These are phyloP conservation scores for Eudasyphora cyanicolor DNA, from an alignment of 2,888 invertebrate genomes.

Conservation along the genomic window DNA sequence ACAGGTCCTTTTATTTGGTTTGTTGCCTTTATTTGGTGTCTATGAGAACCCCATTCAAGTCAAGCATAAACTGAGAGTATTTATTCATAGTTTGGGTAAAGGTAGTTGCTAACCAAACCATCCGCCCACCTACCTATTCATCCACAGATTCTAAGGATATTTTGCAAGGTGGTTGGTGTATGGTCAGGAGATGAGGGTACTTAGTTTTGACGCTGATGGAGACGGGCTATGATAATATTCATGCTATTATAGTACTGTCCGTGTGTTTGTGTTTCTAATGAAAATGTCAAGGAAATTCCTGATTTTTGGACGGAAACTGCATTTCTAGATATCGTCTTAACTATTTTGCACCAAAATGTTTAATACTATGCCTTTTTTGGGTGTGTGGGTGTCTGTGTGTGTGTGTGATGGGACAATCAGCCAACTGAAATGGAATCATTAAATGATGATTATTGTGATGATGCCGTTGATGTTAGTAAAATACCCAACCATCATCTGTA, in stretches of 20 bases:
- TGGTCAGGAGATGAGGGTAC: conserved; percentile 36
- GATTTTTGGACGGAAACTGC: conserved; percentile 77
- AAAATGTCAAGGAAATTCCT: conserved; percentile 79
- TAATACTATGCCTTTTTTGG: too few relatives aligned
- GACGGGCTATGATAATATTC: conserved; percentile 1
- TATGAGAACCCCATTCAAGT: conserved; percentile 24
- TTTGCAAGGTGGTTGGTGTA: not conserved
- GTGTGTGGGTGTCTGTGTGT: conserved; percentile 61
- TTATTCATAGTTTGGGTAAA: conserved; percentile 18
- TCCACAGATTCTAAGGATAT: too few relatives aligned
- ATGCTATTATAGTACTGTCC: conserved; percentile 39
- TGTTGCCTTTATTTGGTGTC: not conserved
- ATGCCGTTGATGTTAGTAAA: not conserved
- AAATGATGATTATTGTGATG: conserved; percentile 10
- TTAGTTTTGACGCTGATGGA: conserved; percentile 50
- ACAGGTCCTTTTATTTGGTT: conserved; percentile 28
- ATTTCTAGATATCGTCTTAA: conserved; percentile 76
- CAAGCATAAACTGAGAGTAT: conserved; percentile 36
- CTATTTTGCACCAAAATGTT: conserved; percentile 71
- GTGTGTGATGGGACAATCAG: conserved; percentile 38
- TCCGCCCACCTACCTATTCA: not conserved
- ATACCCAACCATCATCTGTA: not conserved
- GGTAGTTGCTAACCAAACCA: not conserved
- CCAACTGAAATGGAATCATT: conserved; percentile 36
- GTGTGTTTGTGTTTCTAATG: conserved; percentile 73